These are phyloP conservation scores for Myopa tessellatipennis DNA, from an alignment of 2,888 invertebrate species.

Conservation along the genomic window DNA sequence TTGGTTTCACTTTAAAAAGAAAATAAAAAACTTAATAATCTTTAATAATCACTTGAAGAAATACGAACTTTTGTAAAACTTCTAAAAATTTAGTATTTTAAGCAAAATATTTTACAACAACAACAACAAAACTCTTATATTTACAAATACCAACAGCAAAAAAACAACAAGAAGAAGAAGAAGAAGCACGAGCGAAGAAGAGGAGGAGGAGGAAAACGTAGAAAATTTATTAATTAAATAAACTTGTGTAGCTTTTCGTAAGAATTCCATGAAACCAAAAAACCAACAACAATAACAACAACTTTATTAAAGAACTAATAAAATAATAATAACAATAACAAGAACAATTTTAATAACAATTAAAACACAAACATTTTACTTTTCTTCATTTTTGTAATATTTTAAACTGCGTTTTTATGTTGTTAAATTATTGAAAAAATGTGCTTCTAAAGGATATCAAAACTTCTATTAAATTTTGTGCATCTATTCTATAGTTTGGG, in stretches of 20 bases:
- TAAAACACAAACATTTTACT: no score
- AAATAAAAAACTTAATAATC: background rate
- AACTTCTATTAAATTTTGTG: no score
- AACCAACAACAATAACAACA: constrained; percentile 32
- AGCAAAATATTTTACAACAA: constrained; percentile 31
- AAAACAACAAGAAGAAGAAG: background rate
- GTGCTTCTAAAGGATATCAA: no score
- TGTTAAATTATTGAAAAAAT: no score
- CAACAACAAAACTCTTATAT: constrained; percentile 25
- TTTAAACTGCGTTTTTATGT: no score
- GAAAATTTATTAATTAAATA: background rate
- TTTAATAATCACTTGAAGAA: constrained; percentile 1
- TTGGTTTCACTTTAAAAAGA: constrained; percentile 38
- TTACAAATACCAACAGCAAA: constrained; percentile 24
- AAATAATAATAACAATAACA: no score
- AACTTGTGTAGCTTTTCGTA: background rate
- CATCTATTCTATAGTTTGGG: no score
- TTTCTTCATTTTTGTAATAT: no score
- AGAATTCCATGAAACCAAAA: background rate
- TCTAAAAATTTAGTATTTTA: constrained; percentile 2
- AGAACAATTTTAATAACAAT: no score
- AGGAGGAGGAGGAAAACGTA: constrained; percentile 19
- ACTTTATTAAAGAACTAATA: background rate
- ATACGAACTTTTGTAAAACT: constrained; percentile 29
- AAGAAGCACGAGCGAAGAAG: background rate